A percentile compares a stretch with the other conserved stretches of the same genome.
These are phyloP conservation scores for Lerema accius DNA, from an alignment of 1,140 invertebrate genomes.

Conservation along the genomic window DNA sequence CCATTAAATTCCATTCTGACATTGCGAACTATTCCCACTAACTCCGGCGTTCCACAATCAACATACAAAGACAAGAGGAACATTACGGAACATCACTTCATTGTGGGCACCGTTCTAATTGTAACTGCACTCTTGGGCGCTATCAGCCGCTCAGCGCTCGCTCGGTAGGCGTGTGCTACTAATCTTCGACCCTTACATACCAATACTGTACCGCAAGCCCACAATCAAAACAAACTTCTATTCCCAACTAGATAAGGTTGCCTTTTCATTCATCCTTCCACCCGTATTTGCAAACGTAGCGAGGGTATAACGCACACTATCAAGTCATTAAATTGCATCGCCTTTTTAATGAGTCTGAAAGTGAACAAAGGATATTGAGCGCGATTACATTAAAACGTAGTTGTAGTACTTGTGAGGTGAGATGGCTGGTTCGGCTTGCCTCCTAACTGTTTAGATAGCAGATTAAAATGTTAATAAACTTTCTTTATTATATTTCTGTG, in stretches of 20 bases:
- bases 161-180: constrained; percentile 78
- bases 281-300: constrained; percentile 75
- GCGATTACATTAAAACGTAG: constrained; percentile 80
- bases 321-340: constrained; percentile 83
- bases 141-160: constrained; percentile 79
- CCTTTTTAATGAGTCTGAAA: constrained; percentile 83
- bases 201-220: constrained; percentile 54
- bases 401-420: constrained; percentile 59
- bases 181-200: constrained; percentile 80
- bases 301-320: constrained; percentile 81
- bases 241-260: constrained; percentile 40
- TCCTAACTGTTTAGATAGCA: constrained; percentile 34
- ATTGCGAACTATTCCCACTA: constrained; percentile 21
- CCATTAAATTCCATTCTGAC: constrained; percentile 31
- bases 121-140: constrained; percentile 82
- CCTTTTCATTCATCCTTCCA: constrained; percentile 38
- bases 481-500: constrained; percentile 31
- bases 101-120: constrained; percentile 82
- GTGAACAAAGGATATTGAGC: constrained; percentile 81
- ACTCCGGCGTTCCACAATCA: constrained; percentile 62
- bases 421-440: constrained; percentile 56
- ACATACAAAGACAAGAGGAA: constrained; percentile 81
- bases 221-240: constrained; percentile 53
- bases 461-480: constrained; percentile 47
- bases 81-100: constrained; percentile 81